These are phyloP conservation scores for Spialia ferax DNA, from an alignment of 2,888 invertebrate species.

Conservation along the genomic window DNA sequence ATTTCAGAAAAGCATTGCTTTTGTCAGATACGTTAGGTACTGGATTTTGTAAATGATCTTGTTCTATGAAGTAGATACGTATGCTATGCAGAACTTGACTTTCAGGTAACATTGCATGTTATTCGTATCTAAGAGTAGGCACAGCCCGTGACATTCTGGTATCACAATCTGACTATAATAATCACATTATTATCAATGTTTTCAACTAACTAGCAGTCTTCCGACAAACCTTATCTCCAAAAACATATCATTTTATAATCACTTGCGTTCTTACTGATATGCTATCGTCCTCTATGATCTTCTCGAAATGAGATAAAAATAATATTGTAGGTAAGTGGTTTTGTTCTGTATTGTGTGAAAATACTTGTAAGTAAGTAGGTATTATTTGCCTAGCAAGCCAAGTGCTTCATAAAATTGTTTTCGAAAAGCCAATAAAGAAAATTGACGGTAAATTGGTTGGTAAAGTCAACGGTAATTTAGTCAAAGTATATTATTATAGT, in stretches of 20 bases:
- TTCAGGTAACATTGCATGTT: not conserved
- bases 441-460: too few species aligned
- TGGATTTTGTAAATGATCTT: not conserved
- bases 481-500: too few species aligned
- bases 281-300: slow-evolving; percentile 17
- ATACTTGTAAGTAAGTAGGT: not conserved
- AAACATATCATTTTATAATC: slow-evolving; percentile 25
- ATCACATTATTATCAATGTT: slow-evolving; percentile 4
- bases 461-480: too few species aligned
- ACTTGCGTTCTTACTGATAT: slow-evolving; percentile 29
- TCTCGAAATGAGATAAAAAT: slow-evolving; percentile 7
- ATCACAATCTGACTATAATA: not conserved
- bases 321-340: not conserved
- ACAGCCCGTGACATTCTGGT: not conserved
- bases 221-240: slow-evolving; percentile 17
- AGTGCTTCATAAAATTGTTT: too few species aligned
- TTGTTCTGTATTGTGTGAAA: too few species aligned
- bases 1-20: not conserved
- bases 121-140: not conserved
- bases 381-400: too few species aligned
- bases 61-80: too few species aligned
- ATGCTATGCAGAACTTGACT: not conserved
- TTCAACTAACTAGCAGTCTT: not conserved
- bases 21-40: not conserved
- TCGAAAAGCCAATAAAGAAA: too few species aligned